Conservation (phyloP, 1,140 invertebrate genomes). For the Bombus vancouverensis region DNA sequence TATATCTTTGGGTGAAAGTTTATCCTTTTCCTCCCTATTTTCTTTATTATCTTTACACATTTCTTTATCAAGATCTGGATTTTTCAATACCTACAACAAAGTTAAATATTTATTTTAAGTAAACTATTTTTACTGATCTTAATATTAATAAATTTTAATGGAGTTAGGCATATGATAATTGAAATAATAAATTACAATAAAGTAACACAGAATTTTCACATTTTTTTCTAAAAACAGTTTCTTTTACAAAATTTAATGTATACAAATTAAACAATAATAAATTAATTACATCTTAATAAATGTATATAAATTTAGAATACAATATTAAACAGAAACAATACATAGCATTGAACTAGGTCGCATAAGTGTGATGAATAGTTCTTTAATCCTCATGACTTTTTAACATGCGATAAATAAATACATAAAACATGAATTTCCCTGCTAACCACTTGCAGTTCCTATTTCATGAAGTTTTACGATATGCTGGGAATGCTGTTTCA, state of each 20-base stretch:
- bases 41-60: conserved; percentile 78
- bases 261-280: conserved; percentile 40
- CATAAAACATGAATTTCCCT: conserved; percentile 52
- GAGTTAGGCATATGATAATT: neutral
- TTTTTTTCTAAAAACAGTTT: conserved; percentile 49
- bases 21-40: conserved; percentile 79
- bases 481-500: conserved; percentile 39
- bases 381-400: conserved; percentile 8
- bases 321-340: conserved; percentile 42
- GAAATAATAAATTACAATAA: conserved; percentile 34
- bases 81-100: conserved; percentile 77
- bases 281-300: conserved; percentile 52
- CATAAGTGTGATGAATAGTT: conserved; percentile 18
- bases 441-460: conserved; percentile 49
- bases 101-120: conserved; percentile 11
- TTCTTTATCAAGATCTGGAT: conserved; percentile 79
- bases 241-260: conserved; percentile 51
- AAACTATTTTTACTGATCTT: neutral
- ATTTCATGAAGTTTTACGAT: conserved; percentile 58
- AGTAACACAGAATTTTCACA: conserved; percentile 36
- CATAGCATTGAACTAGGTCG: conserved; percentile 13
- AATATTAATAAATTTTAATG: conserved; percentile 16
- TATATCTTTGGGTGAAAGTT: conserved; percentile 73
- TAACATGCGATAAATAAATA: conserved; percentile 30
- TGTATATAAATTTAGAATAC: conserved; percentile 54